Evolutionary conservation across 1,140 invertebrate species (phyloP), one percentile per base, ranked within the genome.

Genomic region (Dolichoris vasculosae): DNA sequence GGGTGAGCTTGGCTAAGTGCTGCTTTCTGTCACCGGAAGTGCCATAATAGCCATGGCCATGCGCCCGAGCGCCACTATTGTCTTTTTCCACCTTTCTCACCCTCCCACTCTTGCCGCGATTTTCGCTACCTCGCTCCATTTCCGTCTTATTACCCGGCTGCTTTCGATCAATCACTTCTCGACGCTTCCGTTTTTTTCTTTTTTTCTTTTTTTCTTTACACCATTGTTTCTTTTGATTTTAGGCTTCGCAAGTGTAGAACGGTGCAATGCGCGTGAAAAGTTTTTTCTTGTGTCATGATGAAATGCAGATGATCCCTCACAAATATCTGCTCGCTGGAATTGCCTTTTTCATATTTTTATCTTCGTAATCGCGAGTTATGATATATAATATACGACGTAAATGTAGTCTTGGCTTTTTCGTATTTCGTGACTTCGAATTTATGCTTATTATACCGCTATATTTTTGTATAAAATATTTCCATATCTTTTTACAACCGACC

Each of bases 11-110:
- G 71, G 86, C 87, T 90, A 91, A 91, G 91, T 91, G 91, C 91
- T 91, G 88, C 90, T 90, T 91, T 90, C 88, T 91, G 90, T 91
- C 89, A 90, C 89, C 90, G 91, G 91, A 91, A 89, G 88, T 79
- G 26, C 86, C 79, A 82, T 91, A 91, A 91, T 91, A 89, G 90
- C 63, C 32, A 43, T 63, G 67, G 90, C 48, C n/a, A n/a, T 63
- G 75, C 76, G 48, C 55, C 81, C 32, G 23, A 43, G 46, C 80
- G 79, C 59, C 32, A 79, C 76, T 32, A 81, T 79, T 84, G 82
- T 83, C 77, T 79, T 51, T 46, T 51, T 48, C 46, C 11, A 17
- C 32, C 75, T 73, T 71, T 23, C 55, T 43, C 75, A 23, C 83
- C 17, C 59, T 32, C 75, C 26, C 32, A 23, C 51, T 40, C 64